A percentile compares a stretch with the other conserved stretches of the same genome.
These are phyloP conservation scores for Sus scrofa DNA, from an alignment of 2,113 vertebrate species.

Conservation along the genomic window DNA sequence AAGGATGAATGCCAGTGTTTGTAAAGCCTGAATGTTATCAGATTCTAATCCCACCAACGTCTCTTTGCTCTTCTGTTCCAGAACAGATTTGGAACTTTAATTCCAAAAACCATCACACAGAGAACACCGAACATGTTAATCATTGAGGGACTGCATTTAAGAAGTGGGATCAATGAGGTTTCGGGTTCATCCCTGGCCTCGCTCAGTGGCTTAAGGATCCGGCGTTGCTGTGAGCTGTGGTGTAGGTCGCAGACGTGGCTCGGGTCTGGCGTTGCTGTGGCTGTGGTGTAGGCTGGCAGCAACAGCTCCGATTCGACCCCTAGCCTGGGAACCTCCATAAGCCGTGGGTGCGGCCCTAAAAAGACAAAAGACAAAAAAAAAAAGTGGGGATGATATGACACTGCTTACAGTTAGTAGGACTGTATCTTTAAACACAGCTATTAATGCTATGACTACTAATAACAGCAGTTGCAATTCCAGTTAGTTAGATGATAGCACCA, in stretches of 20 bases:
- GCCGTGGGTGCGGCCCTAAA: too few relatives aligned
- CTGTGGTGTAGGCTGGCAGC: too few relatives aligned
- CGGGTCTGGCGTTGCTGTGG: too few relatives aligned
- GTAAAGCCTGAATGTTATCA: constrained; percentile 51
- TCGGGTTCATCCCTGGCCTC: too few relatives aligned
- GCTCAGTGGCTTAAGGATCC: too few relatives aligned
- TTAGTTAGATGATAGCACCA: neutral
- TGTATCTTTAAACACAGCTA: neutral
- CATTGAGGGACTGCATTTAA: neutral
- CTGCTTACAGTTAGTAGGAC: neutral
- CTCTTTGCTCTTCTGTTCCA: constrained; percentile 17
- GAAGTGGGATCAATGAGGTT: too few relatives aligned
- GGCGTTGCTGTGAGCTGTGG: too few relatives aligned
- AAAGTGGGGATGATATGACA: neutral
- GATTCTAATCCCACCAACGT: constrained; percentile 46
- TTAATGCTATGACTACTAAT: neutral
- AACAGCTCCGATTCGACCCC: too few relatives aligned
- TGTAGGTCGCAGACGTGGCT: too few relatives aligned
- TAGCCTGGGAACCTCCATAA: too few relatives aligned
- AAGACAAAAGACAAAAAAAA: too few relatives aligned
- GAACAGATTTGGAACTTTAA: neutral
- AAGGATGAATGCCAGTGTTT: neutral
- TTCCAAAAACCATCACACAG: neutral
- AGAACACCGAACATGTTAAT: neutral
- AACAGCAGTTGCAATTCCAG: neutral